These are phyloP conservation scores for Ferrisia virgata DNA, from an alignment of 2,888 invertebrate species.

Conservation along the genomic window DNA sequence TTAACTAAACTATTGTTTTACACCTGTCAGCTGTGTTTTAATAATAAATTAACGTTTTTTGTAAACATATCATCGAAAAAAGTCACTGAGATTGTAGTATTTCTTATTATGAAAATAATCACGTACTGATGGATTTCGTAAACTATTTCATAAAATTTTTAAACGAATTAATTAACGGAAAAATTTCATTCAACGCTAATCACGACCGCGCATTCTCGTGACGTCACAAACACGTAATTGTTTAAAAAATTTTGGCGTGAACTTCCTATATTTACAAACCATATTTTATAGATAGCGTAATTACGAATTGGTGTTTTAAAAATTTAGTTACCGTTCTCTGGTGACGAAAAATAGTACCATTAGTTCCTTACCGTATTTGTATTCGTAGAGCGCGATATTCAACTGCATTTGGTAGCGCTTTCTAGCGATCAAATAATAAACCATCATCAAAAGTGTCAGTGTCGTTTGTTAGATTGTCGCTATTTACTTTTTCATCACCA, in stretches of 20 bases:
- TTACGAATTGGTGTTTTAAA: neutral
- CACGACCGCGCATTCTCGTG: slow-evolving; percentile 38
- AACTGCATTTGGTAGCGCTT: no score
- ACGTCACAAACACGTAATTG: slow-evolving; percentile 33
- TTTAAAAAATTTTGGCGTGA: neutral
- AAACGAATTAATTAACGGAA: slow-evolving; percentile 38
- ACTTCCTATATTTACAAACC: neutral
- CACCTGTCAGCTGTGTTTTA: slow-evolving; percentile 6
- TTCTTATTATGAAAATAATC: neutral
- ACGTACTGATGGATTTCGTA: neutral
- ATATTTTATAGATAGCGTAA: neutral
- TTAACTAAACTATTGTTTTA: neutral
- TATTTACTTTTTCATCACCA: no score
- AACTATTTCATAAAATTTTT: neutral
- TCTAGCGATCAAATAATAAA: neutral
- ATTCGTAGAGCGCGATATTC: no score
- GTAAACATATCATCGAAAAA: slow-evolving; percentile 6
- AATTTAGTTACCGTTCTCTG: neutral
- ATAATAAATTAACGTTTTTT: neutral
- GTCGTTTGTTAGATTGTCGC: no score
- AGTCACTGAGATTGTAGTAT: neutral
- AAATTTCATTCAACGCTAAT: slow-evolving; percentile 35
- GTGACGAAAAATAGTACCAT: neutral
- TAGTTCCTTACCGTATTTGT: neutral
- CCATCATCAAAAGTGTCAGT: no score